Base-by-base conservation (phyloP, 2,888 invertebrate species). In the Dusona sp. region DNA sequence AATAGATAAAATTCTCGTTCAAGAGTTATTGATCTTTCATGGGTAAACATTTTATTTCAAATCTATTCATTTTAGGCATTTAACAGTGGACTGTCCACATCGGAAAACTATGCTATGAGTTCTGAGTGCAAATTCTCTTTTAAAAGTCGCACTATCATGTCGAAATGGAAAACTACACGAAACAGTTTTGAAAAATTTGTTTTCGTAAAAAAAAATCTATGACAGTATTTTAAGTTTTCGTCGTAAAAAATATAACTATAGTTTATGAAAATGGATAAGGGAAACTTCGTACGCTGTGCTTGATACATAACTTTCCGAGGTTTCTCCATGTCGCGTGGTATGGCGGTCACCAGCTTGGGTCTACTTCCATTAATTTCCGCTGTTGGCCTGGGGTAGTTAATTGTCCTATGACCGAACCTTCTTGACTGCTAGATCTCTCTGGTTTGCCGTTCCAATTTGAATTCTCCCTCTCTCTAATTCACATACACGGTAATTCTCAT, bases 361-460 rank as follows among this genome's bases (percentile, higher is more conserved):
- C 65, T 29, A 72, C 64, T 25, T 72, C 70, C 79, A 65, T 77
- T 70, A 75, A 84, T 84, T 70, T 45, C 22, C 42, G 9, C 45
- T 54, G 51, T 70, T 75, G 42, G 48, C 65, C 74, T 75, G 79
- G 73, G 79, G 83, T 81, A 83, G 80, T 88, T 87, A 88, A 88
- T 87, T 85, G 87, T 82, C 29, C 73, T 36, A 67, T 79, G 54
- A 74, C 81, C 57, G 54, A 79, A 85, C 80, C 77, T 73, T 80
- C 86, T 88, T 86, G 80, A 88, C 82, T 29, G 65, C n/a, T 64
- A 29, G 70, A 80, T 79, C 75, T 82, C 70, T 72, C 70, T 68
- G 81, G 78, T 83, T 84, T 75, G 54, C 61, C 54, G 54, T 77
- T 67, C 13, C n/a, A 64, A 73, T 75, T 48, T 75, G 38, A 57